Evolutionary conservation across 2,888 invertebrate genomes (phyloP).

Genomic region (Cephus pulcher): DNA sequence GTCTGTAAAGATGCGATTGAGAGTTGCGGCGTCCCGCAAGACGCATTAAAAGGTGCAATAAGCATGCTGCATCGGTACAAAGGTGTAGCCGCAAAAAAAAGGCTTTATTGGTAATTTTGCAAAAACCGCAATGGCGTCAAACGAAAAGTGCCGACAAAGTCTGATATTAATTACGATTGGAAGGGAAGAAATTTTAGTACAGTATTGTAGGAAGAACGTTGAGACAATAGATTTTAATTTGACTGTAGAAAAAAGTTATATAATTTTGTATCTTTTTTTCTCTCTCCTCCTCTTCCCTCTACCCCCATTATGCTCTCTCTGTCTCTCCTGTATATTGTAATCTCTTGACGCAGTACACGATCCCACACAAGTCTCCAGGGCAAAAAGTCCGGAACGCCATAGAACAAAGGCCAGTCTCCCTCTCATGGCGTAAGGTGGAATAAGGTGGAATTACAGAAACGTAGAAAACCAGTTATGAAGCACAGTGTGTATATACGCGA

Average conservation of each 20-base stretch:
- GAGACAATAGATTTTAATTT: too few relatives aligned
- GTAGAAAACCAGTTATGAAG: constrained; percentile 52
- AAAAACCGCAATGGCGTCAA: constrained; percentile 54
- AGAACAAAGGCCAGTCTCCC: constrained; percentile 35
- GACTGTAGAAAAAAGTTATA: too few relatives aligned
- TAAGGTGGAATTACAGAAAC: constrained; percentile 50
- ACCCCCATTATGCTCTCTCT: too few relatives aligned
- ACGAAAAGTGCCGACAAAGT: constrained; percentile 57
- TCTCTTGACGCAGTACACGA: too few relatives aligned
- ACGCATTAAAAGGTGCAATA: constrained; percentile 16
- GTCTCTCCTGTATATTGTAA: too few relatives aligned
- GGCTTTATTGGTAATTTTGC: constrained; percentile 54
- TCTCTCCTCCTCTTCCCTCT: too few relatives aligned
- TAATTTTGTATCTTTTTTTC: too few relatives aligned
- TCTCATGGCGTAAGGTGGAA: constrained; percentile 38
- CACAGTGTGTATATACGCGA: constrained; percentile 37
- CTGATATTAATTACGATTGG: constrained; percentile 62
- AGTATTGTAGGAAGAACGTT: too few relatives aligned
- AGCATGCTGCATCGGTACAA: constrained; percentile 30
- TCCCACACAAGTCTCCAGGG: neutral
- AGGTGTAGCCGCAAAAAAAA: constrained; percentile 24
- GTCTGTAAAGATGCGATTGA: too few relatives aligned
- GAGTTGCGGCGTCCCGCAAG: too few relatives aligned
- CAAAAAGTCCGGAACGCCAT: constrained; percentile 9
- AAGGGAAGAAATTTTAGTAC: neutral